Percentiles rank a stretch among this genome's conserved stretches.
These are phyloP conservation scores for Pterostichus niger DNA, from an alignment of 2,888 invertebrate species.

Conservation along the genomic window DNA sequence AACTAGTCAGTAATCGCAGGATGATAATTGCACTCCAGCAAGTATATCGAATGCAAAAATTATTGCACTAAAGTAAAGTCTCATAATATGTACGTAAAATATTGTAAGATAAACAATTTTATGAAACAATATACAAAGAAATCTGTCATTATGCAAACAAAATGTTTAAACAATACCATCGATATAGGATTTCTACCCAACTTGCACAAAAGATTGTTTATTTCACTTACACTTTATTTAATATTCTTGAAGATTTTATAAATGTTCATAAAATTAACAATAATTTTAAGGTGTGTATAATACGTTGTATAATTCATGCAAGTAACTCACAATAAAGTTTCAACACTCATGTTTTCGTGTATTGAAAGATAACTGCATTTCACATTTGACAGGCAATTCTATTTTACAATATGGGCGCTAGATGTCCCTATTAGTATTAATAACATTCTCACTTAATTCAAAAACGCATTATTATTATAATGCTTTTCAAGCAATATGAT, in stretches of 20 bases:
- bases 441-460: too few species aligned
- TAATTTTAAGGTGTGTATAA: conserved; percentile 55
- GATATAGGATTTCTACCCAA: conserved; percentile 1
- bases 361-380: conserved; percentile 50
- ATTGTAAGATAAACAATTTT: conserved; percentile 36
- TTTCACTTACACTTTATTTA: conserved; percentile 36
- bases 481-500: too few species aligned
- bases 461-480: too few species aligned
- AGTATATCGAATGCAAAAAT: not conserved
- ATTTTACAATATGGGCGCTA: not conserved
- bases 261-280: conserved; percentile 38
- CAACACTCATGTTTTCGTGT: conserved; percentile 42
- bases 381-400: conserved; percentile 24
- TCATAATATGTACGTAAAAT: conserved; percentile 11
- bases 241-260: not conserved
- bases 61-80: conserved; percentile 26
- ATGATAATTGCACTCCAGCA: conserved; percentile 49
- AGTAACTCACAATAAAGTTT: conserved; percentile 44
- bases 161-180: conserved; percentile 49
- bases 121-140: conserved; percentile 38
- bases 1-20: conserved; percentile 45
- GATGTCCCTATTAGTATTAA: conserved; percentile 17
- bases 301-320: conserved; percentile 39
- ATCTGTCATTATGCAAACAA: conserved; percentile 40
- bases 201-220: conserved; percentile 10